These are phyloP conservation scores for Medauroidea extradentata DNA, from an alignment of 1,140 invertebrate species.

Conservation along the genomic window DNA sequence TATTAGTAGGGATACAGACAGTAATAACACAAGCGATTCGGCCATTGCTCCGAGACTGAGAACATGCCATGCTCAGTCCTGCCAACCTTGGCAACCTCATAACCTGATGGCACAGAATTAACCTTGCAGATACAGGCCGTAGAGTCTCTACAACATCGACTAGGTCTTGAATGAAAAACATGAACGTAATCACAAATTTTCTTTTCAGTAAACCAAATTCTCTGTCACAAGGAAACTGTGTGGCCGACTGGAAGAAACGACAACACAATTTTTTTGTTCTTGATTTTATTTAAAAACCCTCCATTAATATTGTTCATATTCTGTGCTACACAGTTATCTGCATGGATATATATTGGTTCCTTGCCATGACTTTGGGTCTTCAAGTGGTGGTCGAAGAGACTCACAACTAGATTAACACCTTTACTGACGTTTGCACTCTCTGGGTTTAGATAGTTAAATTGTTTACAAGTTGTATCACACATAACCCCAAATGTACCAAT, in stretches of 20 bases:
- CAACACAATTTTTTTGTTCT: not conserved
- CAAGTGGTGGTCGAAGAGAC: slow-evolving; percentile 18
- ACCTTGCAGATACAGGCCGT: too few species aligned
- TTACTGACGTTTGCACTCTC: slow-evolving; percentile 7
- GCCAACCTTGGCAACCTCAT: too few species aligned
- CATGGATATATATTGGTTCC: slow-evolving; percentile 11
- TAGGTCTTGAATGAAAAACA: too few species aligned
- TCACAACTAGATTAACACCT: slow-evolving; percentile 18
- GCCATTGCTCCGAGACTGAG: too few species aligned
- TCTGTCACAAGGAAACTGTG: not conserved
- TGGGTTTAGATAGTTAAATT: slow-evolving; percentile 19
- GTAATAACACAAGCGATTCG: too few species aligned
- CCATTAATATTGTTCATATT: slow-evolving; percentile 13
- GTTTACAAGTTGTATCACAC: slow-evolving; percentile 8
- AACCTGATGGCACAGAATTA: too few species aligned
- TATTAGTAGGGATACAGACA: too few species aligned
- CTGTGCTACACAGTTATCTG: slow-evolving; percentile 18
- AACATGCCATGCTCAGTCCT: too few species aligned
- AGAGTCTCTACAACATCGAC: too few species aligned
- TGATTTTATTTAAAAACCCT: not conserved
- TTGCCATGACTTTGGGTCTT: slow-evolving; percentile 11
- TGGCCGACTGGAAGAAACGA: not conserved
- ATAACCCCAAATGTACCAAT: slow-evolving; percentile 17
- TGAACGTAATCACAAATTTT: not conserved
- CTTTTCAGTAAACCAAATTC: not conserved